Conservation (phyloP, 2,113 vertebrate genomes). For the Phalacrocorax brasilianus region DNA sequence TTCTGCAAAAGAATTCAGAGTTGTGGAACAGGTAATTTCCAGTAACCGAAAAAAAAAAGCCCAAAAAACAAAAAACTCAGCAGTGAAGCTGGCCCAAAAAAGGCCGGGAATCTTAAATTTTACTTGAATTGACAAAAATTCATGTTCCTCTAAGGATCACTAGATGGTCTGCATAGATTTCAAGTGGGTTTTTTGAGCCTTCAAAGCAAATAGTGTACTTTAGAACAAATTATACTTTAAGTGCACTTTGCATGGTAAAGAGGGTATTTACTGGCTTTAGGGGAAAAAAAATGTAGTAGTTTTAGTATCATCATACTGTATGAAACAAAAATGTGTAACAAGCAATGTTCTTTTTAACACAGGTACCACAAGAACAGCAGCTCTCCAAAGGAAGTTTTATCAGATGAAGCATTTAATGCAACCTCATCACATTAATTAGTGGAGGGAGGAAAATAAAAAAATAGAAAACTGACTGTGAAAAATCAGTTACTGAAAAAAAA, state of each 20-base stretch:
- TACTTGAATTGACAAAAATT: background rate
- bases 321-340: background rate
- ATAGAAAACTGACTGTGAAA: background rate
- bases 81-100: background rate
- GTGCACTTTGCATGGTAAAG: background rate
- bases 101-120: background rate
- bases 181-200: background rate
- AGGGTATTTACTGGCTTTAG: background rate
- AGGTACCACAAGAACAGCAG: background rate
- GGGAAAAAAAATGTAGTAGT: background rate
- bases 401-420: background rate
- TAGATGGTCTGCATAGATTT: background rate
- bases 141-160: background rate
- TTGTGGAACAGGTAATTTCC: background rate
- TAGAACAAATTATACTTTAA: background rate
- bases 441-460: background rate
- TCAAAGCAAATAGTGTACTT: background rate
- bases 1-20: background rate
- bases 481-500: background rate
- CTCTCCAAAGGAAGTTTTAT: background rate
- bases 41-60: background rate
- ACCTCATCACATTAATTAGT: background rate
- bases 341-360: background rate
- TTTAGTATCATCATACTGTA: background rate
- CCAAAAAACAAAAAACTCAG: background rate